These are phyloP conservation scores for Phragmatobia fuliginosa DNA, from an alignment of 2,888 invertebrate species.

Conservation along the genomic window DNA sequence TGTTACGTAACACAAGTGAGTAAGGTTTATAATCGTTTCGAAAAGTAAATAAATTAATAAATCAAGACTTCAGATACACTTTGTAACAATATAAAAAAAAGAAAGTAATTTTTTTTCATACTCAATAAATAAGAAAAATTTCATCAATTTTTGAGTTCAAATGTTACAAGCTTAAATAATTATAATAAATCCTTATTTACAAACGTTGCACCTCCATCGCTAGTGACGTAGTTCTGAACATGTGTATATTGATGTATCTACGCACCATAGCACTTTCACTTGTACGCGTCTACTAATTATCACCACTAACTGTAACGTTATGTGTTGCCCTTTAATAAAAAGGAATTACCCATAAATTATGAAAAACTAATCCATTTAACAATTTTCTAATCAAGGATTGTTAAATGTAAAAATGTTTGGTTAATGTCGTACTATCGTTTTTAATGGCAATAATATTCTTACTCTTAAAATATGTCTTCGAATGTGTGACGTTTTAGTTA, in stretches of 20 bases:
- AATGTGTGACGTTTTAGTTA: neutral
- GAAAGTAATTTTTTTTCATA: neutral
- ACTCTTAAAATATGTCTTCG: neutral
- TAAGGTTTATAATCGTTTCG: constrained; percentile 14
- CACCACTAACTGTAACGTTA: constrained; percentile 72
- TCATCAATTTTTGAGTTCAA: neutral
- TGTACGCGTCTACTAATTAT: constrained; percentile 75
- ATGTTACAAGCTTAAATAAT: neutral
- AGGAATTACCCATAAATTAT: constrained; percentile 5
- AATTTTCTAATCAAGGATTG: neutral
- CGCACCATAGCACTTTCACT: constrained; percentile 73
- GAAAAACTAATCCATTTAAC: constrained; percentile 6
- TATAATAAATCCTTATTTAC: constrained; percentile 24
- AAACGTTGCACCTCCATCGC: constrained; percentile 35
- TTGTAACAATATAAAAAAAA: neutral
- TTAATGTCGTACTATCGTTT: neutral
- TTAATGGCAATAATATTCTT: neutral
- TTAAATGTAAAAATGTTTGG: neutral
- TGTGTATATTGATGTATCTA: constrained; percentile 45
- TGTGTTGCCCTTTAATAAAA: constrained; percentile 44
- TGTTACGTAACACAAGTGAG: constrained; percentile 5
- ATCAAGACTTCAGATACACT: neutral
- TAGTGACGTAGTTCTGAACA: constrained; percentile 30
- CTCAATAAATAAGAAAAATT: neutral
- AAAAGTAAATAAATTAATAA: neutral